Base-by-base conservation (phyloP, 2,888 invertebrate species). In the Andrena chrysosceles region DNA sequence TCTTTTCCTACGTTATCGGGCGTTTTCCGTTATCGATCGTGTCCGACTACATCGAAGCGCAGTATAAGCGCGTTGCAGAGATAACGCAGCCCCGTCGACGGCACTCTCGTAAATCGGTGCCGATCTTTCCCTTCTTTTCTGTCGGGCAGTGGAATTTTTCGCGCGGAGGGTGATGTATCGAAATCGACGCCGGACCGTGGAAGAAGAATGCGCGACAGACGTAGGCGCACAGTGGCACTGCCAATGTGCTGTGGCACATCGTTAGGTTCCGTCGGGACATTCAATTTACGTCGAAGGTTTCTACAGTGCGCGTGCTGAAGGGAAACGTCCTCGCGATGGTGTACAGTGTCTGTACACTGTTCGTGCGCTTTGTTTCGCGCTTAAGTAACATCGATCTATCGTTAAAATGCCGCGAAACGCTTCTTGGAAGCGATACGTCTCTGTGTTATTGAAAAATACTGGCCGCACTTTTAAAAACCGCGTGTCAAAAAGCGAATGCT, bases 21-120 rank as follows among this genome's bases (percentile, higher is more conserved):
- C 16, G 35, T 42, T 42, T 42, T 13, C 26, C 29, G 59, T 31
- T 20, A 49, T 23, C 31, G 3, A 48, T 62, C 31, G 62, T 10
- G 31, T n/a, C 48, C 60, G 20, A n/a, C 23, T 33, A 49, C 33
- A 48, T 26, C 23, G 48, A 64, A 72, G 56, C 23, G 23, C 16
- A 33, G 52, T 7, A 31, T 20, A n/a, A 56, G n/a, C 54, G 31
- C 68, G 77, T 78, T 66, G 79, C 78, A 78, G 79, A 78, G 23
- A 23, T 49, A 78, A 78, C 63, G 54, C 26, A 0, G 49, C 26
- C 8, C 10, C 31, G 16, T 62, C 31, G n/a, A n/a, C 26, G 20
- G 23, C 13, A 29, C 23, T 49, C 16, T n/a, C 7, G 29, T 6
- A 26, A 1, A n/a, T 23, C n/a, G 54, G 29, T 54, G 54, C 66